Conservation (phyloP, 2,113 vertebrate genomes). For the Calonectris borealis region DNA sequence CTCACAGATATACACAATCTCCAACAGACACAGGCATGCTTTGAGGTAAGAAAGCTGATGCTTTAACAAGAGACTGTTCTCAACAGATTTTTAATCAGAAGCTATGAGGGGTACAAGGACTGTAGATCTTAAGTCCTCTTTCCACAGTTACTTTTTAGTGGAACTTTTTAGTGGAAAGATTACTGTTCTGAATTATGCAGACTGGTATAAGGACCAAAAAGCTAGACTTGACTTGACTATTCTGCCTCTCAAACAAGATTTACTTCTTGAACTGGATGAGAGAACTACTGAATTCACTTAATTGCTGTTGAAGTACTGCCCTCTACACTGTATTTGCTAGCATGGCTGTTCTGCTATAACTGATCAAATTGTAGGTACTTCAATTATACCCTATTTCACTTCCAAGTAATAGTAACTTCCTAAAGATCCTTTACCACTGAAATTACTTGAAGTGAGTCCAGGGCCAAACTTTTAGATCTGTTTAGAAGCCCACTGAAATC, state of each 20-base stretch:
- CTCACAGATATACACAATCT: background rate
- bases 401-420: background rate
- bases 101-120: background rate
- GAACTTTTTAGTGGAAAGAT: background rate
- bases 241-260: background rate
- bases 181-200: background rate
- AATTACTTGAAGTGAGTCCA: background rate
- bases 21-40: background rate
- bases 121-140: background rate
- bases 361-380: background rate
- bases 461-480: background rate
- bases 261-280: background rate
- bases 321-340: background rate
- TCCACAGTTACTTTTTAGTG: background rate
- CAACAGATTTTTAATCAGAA: background rate
- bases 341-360: background rate
- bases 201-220: background rate
- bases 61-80: background rate
- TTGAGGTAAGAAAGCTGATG: background rate
- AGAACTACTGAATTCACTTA: background rate
- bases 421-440: background rate
- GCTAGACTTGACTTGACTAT: background rate
- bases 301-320: background rate
- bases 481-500: background rate
- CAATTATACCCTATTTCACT: background rate